phyloP scores from a whole-genome alignment of 2,797 vertebrate species.

The Sciurus vulgaris region DNA sequence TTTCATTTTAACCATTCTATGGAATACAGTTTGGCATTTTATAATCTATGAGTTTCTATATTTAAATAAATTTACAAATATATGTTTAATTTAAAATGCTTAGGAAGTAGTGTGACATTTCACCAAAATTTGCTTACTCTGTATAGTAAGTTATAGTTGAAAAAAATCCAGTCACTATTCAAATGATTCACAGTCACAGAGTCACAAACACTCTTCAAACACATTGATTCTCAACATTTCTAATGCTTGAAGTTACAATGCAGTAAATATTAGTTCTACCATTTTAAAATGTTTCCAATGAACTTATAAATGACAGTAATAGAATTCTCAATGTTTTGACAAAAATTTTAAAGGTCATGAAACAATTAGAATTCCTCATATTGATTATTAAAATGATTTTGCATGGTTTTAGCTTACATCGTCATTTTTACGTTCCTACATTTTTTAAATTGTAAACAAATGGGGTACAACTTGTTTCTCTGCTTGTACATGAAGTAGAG shows the following conservation, averaged over 20 bases:
- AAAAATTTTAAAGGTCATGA: neutral
- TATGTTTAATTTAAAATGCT: neutral
- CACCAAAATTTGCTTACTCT: neutral
- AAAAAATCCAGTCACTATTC: neutral
- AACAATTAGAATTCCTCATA: neutral
- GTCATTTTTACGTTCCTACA: neutral
- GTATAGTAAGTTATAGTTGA: neutral
- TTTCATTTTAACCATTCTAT: conserved; percentile 1
- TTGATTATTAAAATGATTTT: neutral
- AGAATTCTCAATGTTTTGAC: neutral
- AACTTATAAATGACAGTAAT: neutral
- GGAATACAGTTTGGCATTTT: conserved; percentile 35
- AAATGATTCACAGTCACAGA: neutral
- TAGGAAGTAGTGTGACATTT: neutral
- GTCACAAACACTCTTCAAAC: neutral
- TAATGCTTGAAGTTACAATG: neutral
- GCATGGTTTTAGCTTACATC: neutral
- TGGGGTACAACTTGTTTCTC: too few relatives aligned
- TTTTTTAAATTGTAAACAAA: neutral
- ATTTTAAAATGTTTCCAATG: neutral
- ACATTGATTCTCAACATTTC: neutral
- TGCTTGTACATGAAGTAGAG: too few relatives aligned
- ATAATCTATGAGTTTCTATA: neutral
- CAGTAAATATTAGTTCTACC: neutral
- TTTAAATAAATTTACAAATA: conserved; percentile 20